Conservation (phyloP, 2,888 invertebrate genomes). For the Lasius platythorax region DNA sequence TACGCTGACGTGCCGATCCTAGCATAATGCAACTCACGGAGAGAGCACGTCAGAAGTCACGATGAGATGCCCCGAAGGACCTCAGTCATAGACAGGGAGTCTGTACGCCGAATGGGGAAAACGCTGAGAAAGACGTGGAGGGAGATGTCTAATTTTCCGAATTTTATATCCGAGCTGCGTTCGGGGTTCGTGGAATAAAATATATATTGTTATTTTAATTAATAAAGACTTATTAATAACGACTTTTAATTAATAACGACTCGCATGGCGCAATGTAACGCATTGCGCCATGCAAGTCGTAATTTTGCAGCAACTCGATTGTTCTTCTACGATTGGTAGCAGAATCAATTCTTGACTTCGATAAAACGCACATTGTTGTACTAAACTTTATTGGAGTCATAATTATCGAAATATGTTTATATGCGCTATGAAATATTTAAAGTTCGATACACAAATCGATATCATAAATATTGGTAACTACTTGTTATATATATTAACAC, state of each 20-base stretch:
- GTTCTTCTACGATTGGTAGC: too few species aligned
- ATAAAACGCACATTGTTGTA: too few species aligned
- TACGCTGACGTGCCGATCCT: constrained; percentile 51
- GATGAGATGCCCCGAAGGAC: constrained; percentile 30
- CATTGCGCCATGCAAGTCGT: constrained; percentile 27
- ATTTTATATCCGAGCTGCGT: constrained; percentile 13
- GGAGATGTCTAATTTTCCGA: constrained; percentile 57
- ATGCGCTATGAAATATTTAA: too few species aligned
- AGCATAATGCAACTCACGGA: constrained; percentile 45
- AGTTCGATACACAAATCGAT: too few species aligned
- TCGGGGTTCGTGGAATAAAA: constrained; percentile 19
- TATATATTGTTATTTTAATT: constrained; percentile 55
- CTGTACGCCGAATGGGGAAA: constrained; percentile 26
- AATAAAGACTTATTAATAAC: too few species aligned
- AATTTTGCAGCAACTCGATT: neutral
- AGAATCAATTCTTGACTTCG: too few species aligned
- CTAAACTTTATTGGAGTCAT: too few species aligned
- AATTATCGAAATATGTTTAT: too few species aligned
- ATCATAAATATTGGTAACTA: too few species aligned
- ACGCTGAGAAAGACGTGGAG: neutral
- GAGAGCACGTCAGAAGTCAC: constrained; percentile 48
- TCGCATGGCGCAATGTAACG: too few species aligned
- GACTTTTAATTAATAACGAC: too few species aligned
- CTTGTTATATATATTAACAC: too few species aligned
- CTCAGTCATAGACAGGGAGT: neutral